phyloP scores from a whole-genome alignment of 2,113 vertebrate genomes.

The Lepidothrix coronata region DNA sequence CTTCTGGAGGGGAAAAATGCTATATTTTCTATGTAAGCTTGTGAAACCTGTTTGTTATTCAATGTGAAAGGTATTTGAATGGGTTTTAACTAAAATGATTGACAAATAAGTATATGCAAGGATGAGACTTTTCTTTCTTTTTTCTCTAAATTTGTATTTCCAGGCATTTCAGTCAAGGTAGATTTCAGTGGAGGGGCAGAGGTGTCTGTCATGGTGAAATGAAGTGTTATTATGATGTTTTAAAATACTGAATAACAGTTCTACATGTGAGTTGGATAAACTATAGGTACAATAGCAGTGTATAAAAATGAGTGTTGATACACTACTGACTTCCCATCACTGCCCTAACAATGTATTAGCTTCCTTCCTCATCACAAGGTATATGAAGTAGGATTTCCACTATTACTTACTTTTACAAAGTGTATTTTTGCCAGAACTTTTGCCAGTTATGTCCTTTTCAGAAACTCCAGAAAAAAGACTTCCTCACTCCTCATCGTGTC shows the following conservation, averaged over 20 bases:
- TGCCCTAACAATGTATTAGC: neutral
- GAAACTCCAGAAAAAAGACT: neutral
- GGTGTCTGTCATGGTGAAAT: neutral
- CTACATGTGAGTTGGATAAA: neutral
- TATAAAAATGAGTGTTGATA: neutral
- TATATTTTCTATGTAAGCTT: neutral
- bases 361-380: neutral
- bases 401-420: neutral
- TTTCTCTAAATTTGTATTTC: neutral
- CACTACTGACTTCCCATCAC: neutral
- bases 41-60: neutral
- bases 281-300: neutral
- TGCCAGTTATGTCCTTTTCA: neutral
- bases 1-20: neutral
- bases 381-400: neutral
- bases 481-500: neutral
- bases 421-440: neutral
- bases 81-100: neutral
- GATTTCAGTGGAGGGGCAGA: neutral
- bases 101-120: neutral
- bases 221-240: neutral
- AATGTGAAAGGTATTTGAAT: neutral
- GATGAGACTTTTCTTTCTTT: neutral
- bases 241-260: neutral
- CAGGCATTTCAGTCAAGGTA: neutral